phyloP scores from a whole-genome alignment of 2,113 vertebrate species.

The Melanostigma gelatinosum region DNA sequence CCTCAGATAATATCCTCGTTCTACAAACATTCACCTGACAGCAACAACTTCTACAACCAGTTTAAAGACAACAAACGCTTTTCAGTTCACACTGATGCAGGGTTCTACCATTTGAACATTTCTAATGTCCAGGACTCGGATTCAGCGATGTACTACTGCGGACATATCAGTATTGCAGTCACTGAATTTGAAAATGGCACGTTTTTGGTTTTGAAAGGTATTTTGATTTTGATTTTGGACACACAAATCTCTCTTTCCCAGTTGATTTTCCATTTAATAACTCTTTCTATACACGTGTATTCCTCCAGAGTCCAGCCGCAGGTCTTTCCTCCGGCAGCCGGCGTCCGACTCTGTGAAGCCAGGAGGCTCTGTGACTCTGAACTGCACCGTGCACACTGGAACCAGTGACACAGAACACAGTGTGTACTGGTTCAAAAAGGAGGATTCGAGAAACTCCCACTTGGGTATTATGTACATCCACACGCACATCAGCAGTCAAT shows the following conservation, averaged over 20 bases:
- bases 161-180: not conserved
- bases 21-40: not conserved
- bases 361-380: constrained; percentile 65
- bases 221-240: not conserved
- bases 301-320: constrained; percentile 25
- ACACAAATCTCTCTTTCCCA: not conserved
- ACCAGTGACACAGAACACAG: constrained; percentile 34
- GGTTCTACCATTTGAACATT: constrained; percentile 56
- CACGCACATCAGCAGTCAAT: constrained; percentile 30
- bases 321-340: constrained; percentile 29
- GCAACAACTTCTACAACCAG: constrained; percentile 13
- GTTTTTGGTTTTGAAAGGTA: constrained; percentile 60
- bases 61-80: constrained; percentile 49
- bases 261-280: not conserved
- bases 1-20: constrained; percentile 44
- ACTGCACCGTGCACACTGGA: constrained; percentile 57
- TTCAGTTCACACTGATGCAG: not conserved
- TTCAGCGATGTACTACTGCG: constrained; percentile 70
- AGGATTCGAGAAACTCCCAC: constrained; percentile 17
- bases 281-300: not conserved
- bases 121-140: constrained; percentile 44
- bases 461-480: constrained; percentile 52
- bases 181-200: constrained; percentile 48
- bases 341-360: constrained; percentile 18
- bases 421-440: constrained; percentile 72